Conservation (phyloP, 2,113 vertebrate species). For the Varanus komodoensis region DNA sequence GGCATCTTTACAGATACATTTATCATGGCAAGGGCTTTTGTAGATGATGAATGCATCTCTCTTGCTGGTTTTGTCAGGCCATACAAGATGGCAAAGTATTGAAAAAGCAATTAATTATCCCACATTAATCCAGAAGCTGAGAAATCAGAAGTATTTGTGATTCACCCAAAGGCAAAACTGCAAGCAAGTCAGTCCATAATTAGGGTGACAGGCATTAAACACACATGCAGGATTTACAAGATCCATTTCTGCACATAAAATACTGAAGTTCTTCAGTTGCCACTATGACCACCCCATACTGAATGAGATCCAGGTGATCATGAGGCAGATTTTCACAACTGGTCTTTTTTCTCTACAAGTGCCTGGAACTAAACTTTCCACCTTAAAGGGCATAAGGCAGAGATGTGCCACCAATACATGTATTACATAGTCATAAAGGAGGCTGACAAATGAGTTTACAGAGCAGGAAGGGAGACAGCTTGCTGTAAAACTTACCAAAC, state of each 20-base stretch:
- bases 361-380: background rate
- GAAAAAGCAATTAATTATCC: background rate
- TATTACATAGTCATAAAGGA: conserved; percentile 27
- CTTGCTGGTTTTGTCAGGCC: background rate
- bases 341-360: conserved; percentile 29
- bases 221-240: background rate
- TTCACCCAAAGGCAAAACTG: background rate
- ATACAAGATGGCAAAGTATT: background rate
- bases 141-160: background rate
- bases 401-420: background rate
- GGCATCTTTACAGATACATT: background rate
- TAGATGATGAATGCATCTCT: background rate
- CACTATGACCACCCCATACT: background rate
- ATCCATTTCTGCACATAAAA: background rate
- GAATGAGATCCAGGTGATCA: conserved; percentile 18
- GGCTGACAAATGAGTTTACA: background rate
- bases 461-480: too few relatives aligned
- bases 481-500: too few relatives aligned
- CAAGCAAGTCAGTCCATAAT: background rate
- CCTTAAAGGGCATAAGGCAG: conserved; percentile 22
- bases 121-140: background rate
- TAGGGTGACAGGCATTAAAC: background rate
- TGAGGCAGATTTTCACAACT: background rate
- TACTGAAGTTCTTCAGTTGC: background rate
- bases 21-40: background rate